Evolutionary conservation across 2,113 vertebrate species (phyloP).

Genomic region (Cranoglanis bouderius): DNA sequence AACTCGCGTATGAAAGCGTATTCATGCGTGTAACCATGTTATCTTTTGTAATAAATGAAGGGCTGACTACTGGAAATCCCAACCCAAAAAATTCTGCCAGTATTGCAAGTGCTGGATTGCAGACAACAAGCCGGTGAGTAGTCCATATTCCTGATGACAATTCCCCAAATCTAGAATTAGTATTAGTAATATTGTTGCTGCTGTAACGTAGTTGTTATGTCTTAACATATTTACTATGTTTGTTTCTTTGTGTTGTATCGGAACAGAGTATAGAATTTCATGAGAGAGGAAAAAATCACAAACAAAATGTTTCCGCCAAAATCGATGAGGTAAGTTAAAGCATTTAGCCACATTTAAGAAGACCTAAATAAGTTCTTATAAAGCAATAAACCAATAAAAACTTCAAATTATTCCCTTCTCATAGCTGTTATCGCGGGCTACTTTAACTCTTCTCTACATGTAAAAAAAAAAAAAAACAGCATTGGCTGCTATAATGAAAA

Average conservation of each 20-base stretch:
- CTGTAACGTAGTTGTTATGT: neutral
- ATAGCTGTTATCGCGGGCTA: neutral
- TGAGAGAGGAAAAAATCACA: slow-evolving; percentile 97
- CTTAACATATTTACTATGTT: no score
- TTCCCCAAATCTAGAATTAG: neutral
- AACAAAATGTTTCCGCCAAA: slow-evolving; percentile 96
- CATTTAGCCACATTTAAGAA: neutral
- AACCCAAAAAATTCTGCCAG: slow-evolving; percentile 97
- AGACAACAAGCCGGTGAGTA: slow-evolving; percentile 94
- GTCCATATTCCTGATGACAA: no score
- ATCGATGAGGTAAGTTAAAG: slow-evolving; percentile 84
- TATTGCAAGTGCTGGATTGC: slow-evolving; percentile 99
- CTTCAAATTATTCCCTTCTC: neutral
- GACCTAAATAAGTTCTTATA: slow-evolving; percentile 54
- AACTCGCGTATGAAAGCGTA: neutral
- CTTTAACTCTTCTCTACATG: neutral
- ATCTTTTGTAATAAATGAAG: slow-evolving; percentile 63
- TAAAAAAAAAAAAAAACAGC: neutral
- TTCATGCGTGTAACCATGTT: neutral
- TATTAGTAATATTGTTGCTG: neutral
- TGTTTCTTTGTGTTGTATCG: slow-evolving; percentile 28
- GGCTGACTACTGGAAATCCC: slow-evolving; percentile 99
- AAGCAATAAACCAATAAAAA: slow-evolving; percentile 13
- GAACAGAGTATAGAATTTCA: slow-evolving; percentile 92
- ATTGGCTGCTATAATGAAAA: slow-evolving; percentile 14